Base-by-base conservation (phyloP, 2,113 vertebrate species). In the Campylomormyrus numenius region DNA sequence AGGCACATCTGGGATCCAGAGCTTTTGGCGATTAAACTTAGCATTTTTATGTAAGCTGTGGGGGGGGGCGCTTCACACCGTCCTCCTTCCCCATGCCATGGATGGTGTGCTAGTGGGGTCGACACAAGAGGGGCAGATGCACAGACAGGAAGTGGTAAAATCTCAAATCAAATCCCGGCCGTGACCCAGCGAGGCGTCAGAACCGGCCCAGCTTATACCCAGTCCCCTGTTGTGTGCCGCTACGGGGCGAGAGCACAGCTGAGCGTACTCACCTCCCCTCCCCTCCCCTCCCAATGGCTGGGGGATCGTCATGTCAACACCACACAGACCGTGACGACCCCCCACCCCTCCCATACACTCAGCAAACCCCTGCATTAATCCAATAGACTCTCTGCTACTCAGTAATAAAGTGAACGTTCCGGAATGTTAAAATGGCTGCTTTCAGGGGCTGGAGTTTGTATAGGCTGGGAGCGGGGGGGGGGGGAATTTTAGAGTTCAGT, bases 381-480 rank as follows among this genome's bases (percentile, higher is more conserved):
- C 94, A 94, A 95, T 92, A 93, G 94, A 94, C 94, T 92, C 90
- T 74, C 83, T 92, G 91, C 49, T 91, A 93, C 89, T 70, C 86
- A 62, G 92, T 91, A 93, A 92, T 88, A 80, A 88, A 50, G 45
- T 48, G 62, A 70, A 24, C 39, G 24, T 85, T 58, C 50, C 39
- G 0, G 52, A 49, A 90, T 90, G 45, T 8, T 84, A 9, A 83
- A 84, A 42, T 74, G 46, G 31, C 48, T 9, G 50, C 48, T 87
- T 39, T 31, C 49, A 87, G 45, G 17, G 46, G 19, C 39, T 17
- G 3, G 42, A 56, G 53, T 84, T 62, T 70, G 70, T 48, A 27
- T 49, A 48, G 89, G 56, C 35, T 0, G 39, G 52, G 27, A 15
- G 7, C 1, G 17, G 3, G 3, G 27, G 9, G 3, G 39, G 11